Base-by-base conservation (phyloP, 2,888 invertebrate genomes). In the Eupeodes latifasciatus region DNA sequence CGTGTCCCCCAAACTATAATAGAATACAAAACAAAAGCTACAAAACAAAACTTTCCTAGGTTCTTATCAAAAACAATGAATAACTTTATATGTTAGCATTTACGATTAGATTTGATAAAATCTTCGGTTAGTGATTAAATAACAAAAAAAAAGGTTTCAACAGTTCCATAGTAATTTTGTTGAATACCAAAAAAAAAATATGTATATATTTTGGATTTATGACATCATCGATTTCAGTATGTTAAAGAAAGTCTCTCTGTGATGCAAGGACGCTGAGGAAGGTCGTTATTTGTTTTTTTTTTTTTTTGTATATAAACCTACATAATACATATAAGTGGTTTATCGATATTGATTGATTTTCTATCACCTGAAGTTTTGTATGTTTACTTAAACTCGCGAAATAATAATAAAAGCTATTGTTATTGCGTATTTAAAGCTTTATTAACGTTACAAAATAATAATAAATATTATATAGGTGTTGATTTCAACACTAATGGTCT, bases 321-420 rank as follows among this genome's bases (percentile, higher is more conserved):
- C 5, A 40, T 40, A 40, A 2, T 40, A 5, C 5, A 40, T 40
- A 40, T 40, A 40, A 40, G 40, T 11, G n/a, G 36, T 36, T 53
- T 53, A 53, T 69, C 51, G 53, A 49, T n/a, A 12, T 4, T 36
- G 19, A 53, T 53, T 4, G 34, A 5, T n/a, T 57, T 12, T 47
- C 12, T 19, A 55, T 55, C 5, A 44, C 7, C 57, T 71, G 71
- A 71, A 57, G 9, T 44, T 14, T 47, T 27, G 27, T 27, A 66
- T 57, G 55, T 71, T 71, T 71, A 55, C 57, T 71, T 71, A 71
- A 57, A 71, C 57, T n/a, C 55, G 19, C 19, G 4, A 40, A 53
- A 36, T 16, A 36, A 4, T 44, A 44, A 62, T 62, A 40, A 44
- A 61, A 47, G 16, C 61, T n/a, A 62, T 40, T 62, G 19, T 19